A percentile compares a stretch with the other conserved stretches of the same genome.
Conservation (phyloP, 2,888 invertebrate genomes). For the Argyra leucocephala region DNA sequence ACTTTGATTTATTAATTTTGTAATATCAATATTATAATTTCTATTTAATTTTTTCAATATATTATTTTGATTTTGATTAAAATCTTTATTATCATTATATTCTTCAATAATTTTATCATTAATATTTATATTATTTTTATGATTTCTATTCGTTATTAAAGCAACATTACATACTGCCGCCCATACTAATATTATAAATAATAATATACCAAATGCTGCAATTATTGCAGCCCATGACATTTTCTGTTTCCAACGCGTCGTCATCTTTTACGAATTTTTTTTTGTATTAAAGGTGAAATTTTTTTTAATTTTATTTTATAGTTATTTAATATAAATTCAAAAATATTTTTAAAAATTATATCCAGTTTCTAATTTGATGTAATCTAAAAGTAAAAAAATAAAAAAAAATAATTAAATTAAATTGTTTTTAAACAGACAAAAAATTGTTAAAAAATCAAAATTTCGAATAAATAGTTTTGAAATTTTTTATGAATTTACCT, state of each 20-base stretch:
- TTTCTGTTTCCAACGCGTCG: constrained; percentile 24
- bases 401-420: not conserved
- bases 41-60: not conserved
- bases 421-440: too few species aligned
- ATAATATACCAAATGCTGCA: constrained; percentile 17
- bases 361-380: not conserved
- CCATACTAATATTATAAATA: constrained; percentile 22
- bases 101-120: constrained; percentile 10
- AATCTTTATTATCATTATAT: not conserved
- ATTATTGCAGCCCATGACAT: constrained; percentile 18
- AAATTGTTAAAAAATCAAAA: too few species aligned
- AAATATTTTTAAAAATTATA: not conserved
- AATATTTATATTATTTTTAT: constrained; percentile 14
- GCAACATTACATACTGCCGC: constrained; percentile 21
- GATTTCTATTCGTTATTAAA: constrained; percentile 17
- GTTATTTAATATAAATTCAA: not conserved
- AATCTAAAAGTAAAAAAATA: not conserved
- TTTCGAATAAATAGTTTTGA: too few species aligned
- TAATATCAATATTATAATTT: not conserved
- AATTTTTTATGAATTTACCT: too few species aligned
- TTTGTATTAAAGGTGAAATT: too few species aligned
- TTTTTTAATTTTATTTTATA: not conserved
- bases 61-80: not conserved
- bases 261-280: constrained; percentile 20
- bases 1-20: not conserved